Percentiles rank a stretch among this genome's conserved stretches.
These are phyloP conservation scores for Silurus lanzhouensis DNA, from an alignment of 2,797 vertebrate genomes.

Conservation along the genomic window DNA sequence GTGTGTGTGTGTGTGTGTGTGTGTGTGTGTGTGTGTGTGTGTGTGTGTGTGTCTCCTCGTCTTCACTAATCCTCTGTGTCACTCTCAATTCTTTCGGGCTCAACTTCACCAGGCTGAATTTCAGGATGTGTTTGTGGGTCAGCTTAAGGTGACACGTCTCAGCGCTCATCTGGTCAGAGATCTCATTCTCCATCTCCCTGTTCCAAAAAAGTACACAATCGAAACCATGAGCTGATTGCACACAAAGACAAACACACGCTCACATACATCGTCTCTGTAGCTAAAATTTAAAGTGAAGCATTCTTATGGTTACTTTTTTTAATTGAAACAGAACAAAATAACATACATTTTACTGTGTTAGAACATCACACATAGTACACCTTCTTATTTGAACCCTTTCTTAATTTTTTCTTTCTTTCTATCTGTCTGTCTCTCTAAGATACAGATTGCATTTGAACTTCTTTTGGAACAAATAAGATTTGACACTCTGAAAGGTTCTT, in stretches of 20 bases:
- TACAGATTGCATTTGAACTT: not conserved
- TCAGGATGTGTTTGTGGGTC: conserved; percentile 47
- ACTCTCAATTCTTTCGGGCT: conserved; percentile 34
- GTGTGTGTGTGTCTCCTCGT: not conserved
- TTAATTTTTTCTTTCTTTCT: not conserved
- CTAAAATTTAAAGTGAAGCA: not conserved
- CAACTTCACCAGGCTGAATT: conserved; percentile 40
- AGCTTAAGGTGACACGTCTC: conserved; percentile 43
- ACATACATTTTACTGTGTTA: not conserved
- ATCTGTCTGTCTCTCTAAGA: not conserved
- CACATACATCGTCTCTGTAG: conserved; percentile 20
- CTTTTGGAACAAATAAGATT: not conserved
- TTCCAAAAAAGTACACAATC: conserved; percentile 27
- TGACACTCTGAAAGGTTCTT: not conserved
- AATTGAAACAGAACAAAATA: not conserved
- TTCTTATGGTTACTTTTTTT: not conserved
- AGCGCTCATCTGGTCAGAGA: not conserved
- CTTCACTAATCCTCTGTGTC: conserved; percentile 29
- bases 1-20: not conserved
- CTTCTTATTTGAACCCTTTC: no score
- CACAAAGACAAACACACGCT: conserved; percentile 8
- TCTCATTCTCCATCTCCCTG: conserved; percentile 13
- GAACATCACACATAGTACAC: not conserved
- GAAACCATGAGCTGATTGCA: conserved; percentile 46
- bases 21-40: not conserved